These are phyloP conservation scores for Eospalax fontanierii DNA, from an alignment of 2,797 vertebrate species.

Conservation along the genomic window DNA sequence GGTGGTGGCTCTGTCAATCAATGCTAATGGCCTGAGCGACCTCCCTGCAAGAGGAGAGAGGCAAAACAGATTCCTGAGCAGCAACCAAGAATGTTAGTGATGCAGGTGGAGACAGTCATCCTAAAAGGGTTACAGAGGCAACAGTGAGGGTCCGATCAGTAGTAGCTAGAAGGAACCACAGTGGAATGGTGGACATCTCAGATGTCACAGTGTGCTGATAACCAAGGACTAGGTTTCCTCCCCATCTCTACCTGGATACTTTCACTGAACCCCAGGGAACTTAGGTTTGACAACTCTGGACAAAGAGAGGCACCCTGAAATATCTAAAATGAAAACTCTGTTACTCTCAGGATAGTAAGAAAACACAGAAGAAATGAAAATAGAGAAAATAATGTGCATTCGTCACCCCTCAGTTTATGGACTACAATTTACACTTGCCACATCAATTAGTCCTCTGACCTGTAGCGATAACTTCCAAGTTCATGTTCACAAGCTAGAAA, in stretches of 20 bases:
- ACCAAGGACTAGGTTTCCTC: not conserved
- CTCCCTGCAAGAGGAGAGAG: not conserved
- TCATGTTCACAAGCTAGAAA: not conserved
- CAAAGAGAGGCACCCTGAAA: not conserved
- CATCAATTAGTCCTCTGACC: not conserved
- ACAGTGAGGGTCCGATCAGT: not conserved
- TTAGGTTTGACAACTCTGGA: not conserved
- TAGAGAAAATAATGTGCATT: not conserved
- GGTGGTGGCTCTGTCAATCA: not conserved
- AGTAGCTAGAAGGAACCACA: not conserved
- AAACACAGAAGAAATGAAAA: slow-evolving; percentile 53
- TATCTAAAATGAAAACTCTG: not conserved
- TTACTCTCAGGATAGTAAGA: slow-evolving; percentile 9
- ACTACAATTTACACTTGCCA: not conserved
- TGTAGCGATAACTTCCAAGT: not conserved
- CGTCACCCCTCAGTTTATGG: not conserved
- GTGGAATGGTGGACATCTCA: not conserved
- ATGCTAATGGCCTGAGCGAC: not conserved
- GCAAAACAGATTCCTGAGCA: not conserved
- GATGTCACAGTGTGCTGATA: not conserved
- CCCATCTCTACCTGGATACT: not conserved
- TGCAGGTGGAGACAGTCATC: not conserved
- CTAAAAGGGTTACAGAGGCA: not conserved
- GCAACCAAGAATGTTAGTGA: not conserved
- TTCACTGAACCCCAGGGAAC: not conserved